phyloP scores from a whole-genome alignment of 1,140 invertebrate genomes.

The Pemphigus obesinymphae region DNA sequence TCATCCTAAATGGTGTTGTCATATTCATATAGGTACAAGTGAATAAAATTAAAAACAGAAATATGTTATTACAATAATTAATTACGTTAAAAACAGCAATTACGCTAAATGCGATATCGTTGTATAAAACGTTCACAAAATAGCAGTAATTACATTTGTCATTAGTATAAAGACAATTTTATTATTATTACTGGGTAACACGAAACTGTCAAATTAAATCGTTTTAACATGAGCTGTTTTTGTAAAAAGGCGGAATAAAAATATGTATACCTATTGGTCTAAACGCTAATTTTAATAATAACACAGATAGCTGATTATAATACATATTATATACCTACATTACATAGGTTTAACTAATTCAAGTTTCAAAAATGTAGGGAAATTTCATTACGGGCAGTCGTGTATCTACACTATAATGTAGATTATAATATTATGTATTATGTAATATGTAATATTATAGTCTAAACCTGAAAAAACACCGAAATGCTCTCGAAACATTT shows the following conservation, averaged over 20 bases:
- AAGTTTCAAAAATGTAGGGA: too few relatives aligned
- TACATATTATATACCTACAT: too few relatives aligned
- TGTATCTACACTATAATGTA: neutral
- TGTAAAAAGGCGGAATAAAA: neutral
- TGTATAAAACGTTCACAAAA: neutral
- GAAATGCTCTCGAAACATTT: too few relatives aligned
- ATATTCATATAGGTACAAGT: neutral
- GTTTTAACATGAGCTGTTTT: neutral
- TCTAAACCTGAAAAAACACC: too few relatives aligned
- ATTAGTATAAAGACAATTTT: neutral
- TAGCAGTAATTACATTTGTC: neutral
- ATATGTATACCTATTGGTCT: too few relatives aligned
- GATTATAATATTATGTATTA: too few relatives aligned
- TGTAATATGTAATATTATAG: too few relatives aligned
- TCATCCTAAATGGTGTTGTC: too few relatives aligned
- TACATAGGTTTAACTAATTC: too few relatives aligned
- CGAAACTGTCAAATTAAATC: neutral
- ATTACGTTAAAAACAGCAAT: neutral
- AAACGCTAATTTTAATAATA: too few relatives aligned
- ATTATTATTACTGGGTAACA: neutral
- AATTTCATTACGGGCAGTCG: too few relatives aligned
- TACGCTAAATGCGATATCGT: neutral
- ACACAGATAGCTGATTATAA: too few relatives aligned
- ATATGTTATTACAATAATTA: neutral
- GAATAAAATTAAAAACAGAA: neutral